phyloP scores from a whole-genome alignment of 2,888 invertebrate genomes.

The Aleiodes testaceus region DNA sequence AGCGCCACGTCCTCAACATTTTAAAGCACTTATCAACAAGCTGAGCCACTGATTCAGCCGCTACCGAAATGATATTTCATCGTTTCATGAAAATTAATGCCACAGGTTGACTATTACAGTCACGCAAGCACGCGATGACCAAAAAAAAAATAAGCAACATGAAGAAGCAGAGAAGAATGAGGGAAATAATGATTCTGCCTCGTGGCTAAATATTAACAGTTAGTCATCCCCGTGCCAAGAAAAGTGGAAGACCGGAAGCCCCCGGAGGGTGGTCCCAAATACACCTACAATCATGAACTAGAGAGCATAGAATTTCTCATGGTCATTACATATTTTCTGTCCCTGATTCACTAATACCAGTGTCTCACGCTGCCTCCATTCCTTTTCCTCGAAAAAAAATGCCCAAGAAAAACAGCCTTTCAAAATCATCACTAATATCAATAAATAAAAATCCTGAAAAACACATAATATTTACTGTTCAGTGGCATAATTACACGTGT shows the following conservation, averaged over 20 bases:
- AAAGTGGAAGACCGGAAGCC: slow-evolving; percentile 46
- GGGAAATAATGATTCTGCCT: slow-evolving; percentile 24
- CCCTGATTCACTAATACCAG: slow-evolving; percentile 17
- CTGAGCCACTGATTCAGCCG: slow-evolving; percentile 48
- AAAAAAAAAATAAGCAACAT: not conserved
- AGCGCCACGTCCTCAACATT: slow-evolving; percentile 1
- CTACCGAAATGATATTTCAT: slow-evolving; percentile 65
- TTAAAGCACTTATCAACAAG: slow-evolving; percentile 40
- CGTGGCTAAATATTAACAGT: slow-evolving; percentile 40
- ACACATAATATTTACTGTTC: slow-evolving; percentile 5
- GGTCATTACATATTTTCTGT: slow-evolving; percentile 7
- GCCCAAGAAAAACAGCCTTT: not conserved
- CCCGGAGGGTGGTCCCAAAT: slow-evolving; percentile 34
- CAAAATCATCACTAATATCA: not conserved
- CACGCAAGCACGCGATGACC: slow-evolving; percentile 64
- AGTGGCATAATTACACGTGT: slow-evolving; percentile 34
- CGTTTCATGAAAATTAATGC: slow-evolving; percentile 39
- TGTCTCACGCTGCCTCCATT: slow-evolving; percentile 27
- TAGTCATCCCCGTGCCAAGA: slow-evolving; percentile 40
- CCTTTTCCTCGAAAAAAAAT: not conserved
- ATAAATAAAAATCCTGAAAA: not conserved
- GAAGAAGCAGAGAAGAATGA: too few species aligned
- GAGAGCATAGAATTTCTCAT: slow-evolving; percentile 27
- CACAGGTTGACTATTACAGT: slow-evolving; percentile 55
- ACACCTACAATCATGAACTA: slow-evolving; percentile 29